Evolutionary conservation across 1,140 invertebrate species (phyloP).

Genomic region (Metaphire vulgaris): DNA sequence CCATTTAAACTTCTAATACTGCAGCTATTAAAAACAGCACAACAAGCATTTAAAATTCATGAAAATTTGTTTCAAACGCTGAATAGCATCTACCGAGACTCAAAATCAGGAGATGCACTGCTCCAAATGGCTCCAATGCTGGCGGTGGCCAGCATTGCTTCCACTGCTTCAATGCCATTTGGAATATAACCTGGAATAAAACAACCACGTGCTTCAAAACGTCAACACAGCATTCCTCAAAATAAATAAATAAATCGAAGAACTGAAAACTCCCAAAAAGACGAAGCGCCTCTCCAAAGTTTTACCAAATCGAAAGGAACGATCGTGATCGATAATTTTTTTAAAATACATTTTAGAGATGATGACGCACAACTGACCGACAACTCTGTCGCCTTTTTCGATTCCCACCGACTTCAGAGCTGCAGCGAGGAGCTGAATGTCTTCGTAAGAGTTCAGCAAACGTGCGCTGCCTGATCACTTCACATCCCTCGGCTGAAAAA

Average conservation of each 20-base stretch:
- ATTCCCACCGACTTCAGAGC: conserved; percentile 51
- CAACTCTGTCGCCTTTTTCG: conserved; percentile 52
- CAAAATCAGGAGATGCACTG: conserved; percentile 59
- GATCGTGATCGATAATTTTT: too few species aligned
- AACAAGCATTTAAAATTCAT: too few species aligned
- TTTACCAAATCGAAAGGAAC: too few species aligned
- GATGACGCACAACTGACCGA: conserved; percentile 41
- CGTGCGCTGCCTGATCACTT: conserved; percentile 42
- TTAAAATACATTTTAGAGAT: neutral
- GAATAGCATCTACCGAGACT: conserved; percentile 53
- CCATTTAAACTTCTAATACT: too few species aligned
- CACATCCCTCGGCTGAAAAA: conserved; percentile 47
- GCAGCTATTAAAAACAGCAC: too few species aligned
- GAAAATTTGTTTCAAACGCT: too few species aligned
- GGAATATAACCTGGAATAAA: conserved; percentile 52
- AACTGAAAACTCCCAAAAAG: too few species aligned
- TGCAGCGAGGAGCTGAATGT: conserved; percentile 49
- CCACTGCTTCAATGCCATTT: conserved; percentile 54
- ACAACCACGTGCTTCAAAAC: too few species aligned
- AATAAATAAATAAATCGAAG: too few species aligned
- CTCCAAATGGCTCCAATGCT: conserved; percentile 59
- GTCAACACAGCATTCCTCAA: too few species aligned
- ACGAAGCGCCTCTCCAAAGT: too few species aligned
- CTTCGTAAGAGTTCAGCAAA: conserved; percentile 47
- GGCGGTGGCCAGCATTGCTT: conserved; percentile 56